Conservation (phyloP, 2,888 invertebrate species). For the Sinhomidia bicolor region DNA sequence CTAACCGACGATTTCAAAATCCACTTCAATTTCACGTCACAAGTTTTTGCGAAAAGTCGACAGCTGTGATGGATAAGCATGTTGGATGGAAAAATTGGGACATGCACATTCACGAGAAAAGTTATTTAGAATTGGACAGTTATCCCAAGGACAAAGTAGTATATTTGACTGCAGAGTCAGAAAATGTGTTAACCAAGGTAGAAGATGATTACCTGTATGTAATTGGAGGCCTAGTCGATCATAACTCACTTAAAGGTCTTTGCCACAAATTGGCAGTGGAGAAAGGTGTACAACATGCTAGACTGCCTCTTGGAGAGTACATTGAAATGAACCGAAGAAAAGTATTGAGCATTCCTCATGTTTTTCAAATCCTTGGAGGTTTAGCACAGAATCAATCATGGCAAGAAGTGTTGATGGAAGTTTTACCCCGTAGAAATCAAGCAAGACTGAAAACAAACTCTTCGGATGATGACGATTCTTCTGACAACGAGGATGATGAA, state of each 20-base stretch:
- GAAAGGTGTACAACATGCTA: constrained; percentile 90
- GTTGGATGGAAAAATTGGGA: constrained; percentile 97
- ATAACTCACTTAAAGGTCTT: constrained; percentile 96
- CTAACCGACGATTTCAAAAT: constrained; percentile 90
- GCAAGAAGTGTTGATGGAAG: constrained; percentile 89
- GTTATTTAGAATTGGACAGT: constrained; percentile 85
- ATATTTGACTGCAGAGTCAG: constrained; percentile 97
- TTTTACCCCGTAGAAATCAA: constrained; percentile 90
- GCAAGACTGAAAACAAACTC: constrained; percentile 81
- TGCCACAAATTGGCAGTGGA: constrained; percentile 91
- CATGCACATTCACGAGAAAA: constrained; percentile 84
- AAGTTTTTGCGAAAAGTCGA: constrained; percentile 89
- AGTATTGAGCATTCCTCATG: constrained; percentile 98
- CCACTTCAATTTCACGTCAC: constrained; percentile 93
- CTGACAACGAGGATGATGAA: constrained; percentile 34
- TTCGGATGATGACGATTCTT: constrained; percentile 34
- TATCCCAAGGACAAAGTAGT: constrained; percentile 87
- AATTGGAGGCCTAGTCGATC: constrained; percentile 98
- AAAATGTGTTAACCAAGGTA: constrained; percentile 89
- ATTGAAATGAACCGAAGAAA: constrained; percentile 95
- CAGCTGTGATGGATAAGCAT: constrained; percentile 89
- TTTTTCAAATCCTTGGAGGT: constrained; percentile 91
- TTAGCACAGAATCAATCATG: constrained; percentile 90
- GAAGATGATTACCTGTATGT: constrained; percentile 92
- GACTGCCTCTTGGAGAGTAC: constrained; percentile 94